Evolutionary conservation across 92 coral and sea anemone genomes (phyloP).

Genomic region (Bergia puertoricense): DNA sequence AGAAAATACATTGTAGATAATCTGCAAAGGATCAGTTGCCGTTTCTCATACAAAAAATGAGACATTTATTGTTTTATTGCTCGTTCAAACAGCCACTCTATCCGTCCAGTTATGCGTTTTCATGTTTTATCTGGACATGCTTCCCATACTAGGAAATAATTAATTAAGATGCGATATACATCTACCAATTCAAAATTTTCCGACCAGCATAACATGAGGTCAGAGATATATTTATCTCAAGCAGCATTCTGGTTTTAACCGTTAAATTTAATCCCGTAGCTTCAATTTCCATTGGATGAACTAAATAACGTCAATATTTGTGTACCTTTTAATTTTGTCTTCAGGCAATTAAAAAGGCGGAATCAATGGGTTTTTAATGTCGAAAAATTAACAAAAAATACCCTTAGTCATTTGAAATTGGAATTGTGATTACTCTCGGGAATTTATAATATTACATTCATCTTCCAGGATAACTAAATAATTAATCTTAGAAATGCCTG

Average conservation of each 20-base stretch:
- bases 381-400: slow-evolving; percentile 2
- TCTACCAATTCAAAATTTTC: not conserved
- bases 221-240: slow-evolving; percentile 31
- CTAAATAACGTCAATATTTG: not conserved
- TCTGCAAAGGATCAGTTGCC: not conserved
- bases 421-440: not conserved
- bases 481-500: not conserved
- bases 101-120: not conserved
- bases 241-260: not conserved
- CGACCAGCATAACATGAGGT: not conserved
- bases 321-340: not conserved
- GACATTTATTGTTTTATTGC: not conserved
- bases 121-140: not conserved
- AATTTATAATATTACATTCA: not conserved
- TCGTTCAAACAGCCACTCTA: not conserved
- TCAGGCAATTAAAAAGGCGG: not conserved
- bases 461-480: not conserved
- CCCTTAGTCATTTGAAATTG: not conserved
- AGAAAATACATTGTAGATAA: not conserved
- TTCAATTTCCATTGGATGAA: not conserved
- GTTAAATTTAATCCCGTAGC: not conserved
- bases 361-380: not conserved
- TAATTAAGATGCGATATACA: not conserved
- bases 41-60: not conserved
- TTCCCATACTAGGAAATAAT: slow-evolving; percentile 14